Base-by-base conservation (phyloP, 2,797 vertebrate genomes). In the Thunnus albacares region DNA sequence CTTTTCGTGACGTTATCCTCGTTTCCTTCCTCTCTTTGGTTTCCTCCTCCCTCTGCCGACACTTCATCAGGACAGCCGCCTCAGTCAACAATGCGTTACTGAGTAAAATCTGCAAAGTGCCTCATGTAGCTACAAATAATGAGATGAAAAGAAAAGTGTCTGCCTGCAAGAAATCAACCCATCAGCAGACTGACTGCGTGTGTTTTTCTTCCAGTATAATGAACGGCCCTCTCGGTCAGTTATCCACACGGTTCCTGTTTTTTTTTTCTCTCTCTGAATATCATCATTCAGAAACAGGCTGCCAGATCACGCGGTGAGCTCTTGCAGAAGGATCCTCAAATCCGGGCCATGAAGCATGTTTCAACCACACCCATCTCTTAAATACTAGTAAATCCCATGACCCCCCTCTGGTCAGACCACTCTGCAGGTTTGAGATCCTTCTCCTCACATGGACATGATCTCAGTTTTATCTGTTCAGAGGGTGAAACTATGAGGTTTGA, bases 291-390 rank as follows among this genome's bases (percentile, higher is more conserved):
- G 70, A 78, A 76, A 71, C 71, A 71, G 77, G 71, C 75, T 65
- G 70, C 72, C 75, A 60, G 89, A 87, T 90, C 90, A 90, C 85
- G 79, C 81, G 90, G 86, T 84, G 80, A 82, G 80, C 73, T 77
- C 59, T 84, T 58, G 75, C 77, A 86, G 71, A 81, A 87, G 76
- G 83, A 85, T 92, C 87, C 84, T 85, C 71, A 85, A 72, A 89
- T 78, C 74, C 68, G 70, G 69, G 65, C 87, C 89, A 82, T 85
- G 65, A 87, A 86, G 85, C 87, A 77, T 83, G 88, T 85, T 85
- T 84, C 88, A 90, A 92, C 95, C 94, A 94, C 95, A 95, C 94
- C 94, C 94, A 94, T 93, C 90, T 86, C 69, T 80, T 79, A 80
- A 88, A 82, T 85, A 89, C 89, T 85, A 85, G 68, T 90, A 74